A percentile compares a stretch with the other conserved stretches of the same genome.
phyloP scores from a whole-genome alignment of 2,113 vertebrate species.

The Columba janthina region DNA sequence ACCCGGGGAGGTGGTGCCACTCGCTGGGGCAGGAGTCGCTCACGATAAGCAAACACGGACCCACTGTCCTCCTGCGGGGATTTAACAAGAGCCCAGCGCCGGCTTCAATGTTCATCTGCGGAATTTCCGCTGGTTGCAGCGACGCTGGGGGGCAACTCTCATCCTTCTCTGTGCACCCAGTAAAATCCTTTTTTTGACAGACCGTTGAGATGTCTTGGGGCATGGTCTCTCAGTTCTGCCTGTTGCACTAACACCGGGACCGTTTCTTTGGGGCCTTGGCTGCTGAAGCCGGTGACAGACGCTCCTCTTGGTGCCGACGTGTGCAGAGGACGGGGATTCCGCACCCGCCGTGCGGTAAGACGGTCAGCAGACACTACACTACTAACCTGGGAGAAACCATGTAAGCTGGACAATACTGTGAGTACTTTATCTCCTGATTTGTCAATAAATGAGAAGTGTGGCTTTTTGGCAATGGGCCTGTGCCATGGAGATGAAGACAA shows the following conservation, averaged over 20 bases:
- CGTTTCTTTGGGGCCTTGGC: background rate
- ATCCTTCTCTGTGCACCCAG: background rate
- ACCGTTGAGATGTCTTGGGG: background rate
- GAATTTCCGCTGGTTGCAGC: background rate
- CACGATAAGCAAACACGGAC: no score
- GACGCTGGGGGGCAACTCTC: background rate
- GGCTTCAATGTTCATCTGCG: background rate
- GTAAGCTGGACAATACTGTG: background rate
- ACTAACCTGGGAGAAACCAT: background rate
- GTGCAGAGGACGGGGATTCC: background rate
- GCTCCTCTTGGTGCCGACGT: background rate
- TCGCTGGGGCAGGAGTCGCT: fast-evolving
- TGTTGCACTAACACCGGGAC: background rate
- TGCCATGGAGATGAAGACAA: background rate
- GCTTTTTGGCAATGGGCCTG: background rate
- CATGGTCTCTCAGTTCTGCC: background rate
- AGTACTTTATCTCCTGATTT: background rate
- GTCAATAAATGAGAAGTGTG: fast-evolving
- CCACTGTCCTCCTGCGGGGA: no score
- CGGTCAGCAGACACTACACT: constrained; percentile 13
- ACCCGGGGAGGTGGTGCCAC: background rate
- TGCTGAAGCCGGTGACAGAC: background rate
- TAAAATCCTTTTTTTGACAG: background rate
- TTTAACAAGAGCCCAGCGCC: background rate
- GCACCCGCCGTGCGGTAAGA: background rate